Evolutionary conservation across 2,888 invertebrate species (phyloP), one percentile per base, ranked within the genome.

Genomic region (Cryptocheilus praepositus): DNA sequence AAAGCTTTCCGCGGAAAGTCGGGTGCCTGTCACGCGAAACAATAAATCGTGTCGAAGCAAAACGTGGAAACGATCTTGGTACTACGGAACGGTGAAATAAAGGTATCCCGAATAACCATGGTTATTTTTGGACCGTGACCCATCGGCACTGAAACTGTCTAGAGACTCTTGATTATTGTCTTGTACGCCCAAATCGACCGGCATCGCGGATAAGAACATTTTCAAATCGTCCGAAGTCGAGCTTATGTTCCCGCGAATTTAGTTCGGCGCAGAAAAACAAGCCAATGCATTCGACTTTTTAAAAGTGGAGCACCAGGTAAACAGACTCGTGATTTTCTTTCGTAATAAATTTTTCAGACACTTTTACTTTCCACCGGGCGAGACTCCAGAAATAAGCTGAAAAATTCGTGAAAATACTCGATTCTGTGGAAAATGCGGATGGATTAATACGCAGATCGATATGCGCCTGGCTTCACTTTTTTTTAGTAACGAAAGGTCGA

Each of bases 121-220:
- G 63, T 76, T 77, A 80, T 80, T 81, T 77, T 71, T 71, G 79
- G 68, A 63, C 61, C 74, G 72, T 78, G 79, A 78, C 78, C 79
- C 74, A 78, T 76, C 74, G 66, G 80, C 72, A 62, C 74, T 71
- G 66, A 67, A 69, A 63, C 55, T 53, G 66, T 58, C 71, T 65
- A 62, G 51, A 21, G 36, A 67, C 67, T 75, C 74, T 75, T 71
- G 65, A 74, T 64, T 68, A 74, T 74, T 67, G 56, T 61, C 66
- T 52, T 22, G 3, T 2, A 7, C 1, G 16, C 19, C 49, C 11
- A 5, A 19, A 11, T 49, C 11, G 16, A 16, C 5, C 16, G 18
- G 49, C 8, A 19, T 15, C 1, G 7, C 49, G 49, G 1, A 36
- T 11, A 11, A 7, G 36, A 49, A 49, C 49, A n/a, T 49, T 49